These are phyloP conservation scores for Spondyliosoma cantharus DNA, from an alignment of 2,797 vertebrate species.

Conservation along the genomic window DNA sequence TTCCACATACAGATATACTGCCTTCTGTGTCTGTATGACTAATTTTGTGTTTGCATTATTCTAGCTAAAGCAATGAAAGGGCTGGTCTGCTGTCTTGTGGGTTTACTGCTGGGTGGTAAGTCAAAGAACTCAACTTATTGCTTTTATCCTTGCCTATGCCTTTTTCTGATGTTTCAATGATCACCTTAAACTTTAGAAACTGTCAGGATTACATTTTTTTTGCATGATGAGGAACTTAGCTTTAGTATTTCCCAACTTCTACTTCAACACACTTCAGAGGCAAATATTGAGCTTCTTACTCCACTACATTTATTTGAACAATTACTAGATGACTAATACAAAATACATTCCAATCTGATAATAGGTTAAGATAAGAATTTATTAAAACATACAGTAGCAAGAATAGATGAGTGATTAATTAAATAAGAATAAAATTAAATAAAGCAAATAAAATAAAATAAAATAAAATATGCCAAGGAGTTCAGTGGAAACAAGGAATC, in stretches of 20 bases:
- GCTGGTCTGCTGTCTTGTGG: conserved; percentile 27
- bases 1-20: neutral
- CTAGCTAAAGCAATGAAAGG: conserved; percentile 53
- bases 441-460: too few relatives aligned
- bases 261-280: neutral
- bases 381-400: too few relatives aligned
- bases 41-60: conserved; percentile 22
- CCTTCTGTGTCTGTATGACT: neutral
- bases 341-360: too few relatives aligned
- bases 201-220: neutral
- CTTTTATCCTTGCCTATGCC: neutral
- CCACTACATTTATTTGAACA: neutral
- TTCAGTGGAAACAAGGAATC: too few relatives aligned
- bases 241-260: neutral
- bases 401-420: too few relatives aligned
- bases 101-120: conserved; percentile 64
- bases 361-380: too few relatives aligned
- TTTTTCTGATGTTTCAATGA: neutral
- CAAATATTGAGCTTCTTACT: neutral
- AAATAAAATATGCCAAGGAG: too few relatives aligned
- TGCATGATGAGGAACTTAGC: neutral
- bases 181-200: neutral
- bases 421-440: too few relatives aligned
- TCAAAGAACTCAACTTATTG: conserved; percentile 12
- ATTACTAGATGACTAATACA: too few relatives aligned